phyloP scores from a whole-genome alignment of 1,140 invertebrate genomes.

The Probaryconus sp. region DNA sequence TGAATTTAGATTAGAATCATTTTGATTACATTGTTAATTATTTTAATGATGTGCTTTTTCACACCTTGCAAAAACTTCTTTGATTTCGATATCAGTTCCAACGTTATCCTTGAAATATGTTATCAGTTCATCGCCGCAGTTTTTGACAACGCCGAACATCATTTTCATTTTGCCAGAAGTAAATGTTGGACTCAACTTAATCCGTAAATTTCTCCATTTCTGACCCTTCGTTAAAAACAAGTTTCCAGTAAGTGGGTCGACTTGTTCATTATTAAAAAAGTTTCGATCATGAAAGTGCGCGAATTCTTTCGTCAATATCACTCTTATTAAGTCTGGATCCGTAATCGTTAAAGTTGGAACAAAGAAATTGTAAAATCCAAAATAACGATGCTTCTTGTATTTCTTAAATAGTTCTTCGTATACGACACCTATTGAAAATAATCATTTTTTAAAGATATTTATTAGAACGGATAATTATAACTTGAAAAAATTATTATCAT shows the following conservation, averaged over 20 bases:
- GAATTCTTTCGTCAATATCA: slow-evolving; percentile 78
- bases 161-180: slow-evolving; percentile 80
- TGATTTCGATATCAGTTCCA: slow-evolving; percentile 48
- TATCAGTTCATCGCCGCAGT: slow-evolving; percentile 72
- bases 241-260: slow-evolving; percentile 79
- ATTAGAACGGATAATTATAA: not conserved
- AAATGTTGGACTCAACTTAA: slow-evolving; percentile 79
- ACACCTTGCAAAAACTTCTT: slow-evolving; percentile 55
- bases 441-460: not conserved
- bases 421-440: slow-evolving; percentile 41
- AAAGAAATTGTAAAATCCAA: slow-evolving; percentile 77
- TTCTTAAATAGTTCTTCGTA: slow-evolving; percentile 44
- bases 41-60: not conserved
- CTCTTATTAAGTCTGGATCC: slow-evolving; percentile 78
- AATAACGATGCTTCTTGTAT: slow-evolving; percentile 57
- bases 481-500: not conserved
- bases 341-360: slow-evolving; percentile 75
- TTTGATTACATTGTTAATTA: too few relatives aligned
- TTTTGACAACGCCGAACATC: slow-evolving; percentile 78
- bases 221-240: slow-evolving; percentile 76
- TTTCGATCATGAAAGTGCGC: slow-evolving; percentile 77
- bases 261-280: slow-evolving; percentile 74
- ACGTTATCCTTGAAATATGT: slow-evolving; percentile 11
- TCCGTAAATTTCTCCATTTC: slow-evolving; percentile 78
- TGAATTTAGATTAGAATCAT: too few relatives aligned